Conservation (phyloP, 2,888 invertebrate genomes). For the Drosophila monieri region DNA sequence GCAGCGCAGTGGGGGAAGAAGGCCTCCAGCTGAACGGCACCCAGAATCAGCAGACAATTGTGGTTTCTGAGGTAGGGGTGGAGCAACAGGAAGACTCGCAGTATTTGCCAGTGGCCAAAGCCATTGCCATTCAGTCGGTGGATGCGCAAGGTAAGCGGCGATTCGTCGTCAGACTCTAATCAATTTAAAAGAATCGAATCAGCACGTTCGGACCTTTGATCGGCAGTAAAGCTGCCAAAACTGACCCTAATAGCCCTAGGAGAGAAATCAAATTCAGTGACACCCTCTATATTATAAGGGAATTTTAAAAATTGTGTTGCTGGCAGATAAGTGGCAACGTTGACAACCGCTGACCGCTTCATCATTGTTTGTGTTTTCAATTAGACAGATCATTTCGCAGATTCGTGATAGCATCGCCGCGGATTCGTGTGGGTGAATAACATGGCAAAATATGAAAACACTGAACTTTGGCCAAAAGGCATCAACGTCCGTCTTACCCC, state of each 20-base stretch:
- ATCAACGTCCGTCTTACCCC: background rate
- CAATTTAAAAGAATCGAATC: constrained; percentile 2
- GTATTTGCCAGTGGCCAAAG: constrained; percentile 90
- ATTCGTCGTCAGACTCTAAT: constrained; percentile 15
- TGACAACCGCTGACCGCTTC: constrained; percentile 52
- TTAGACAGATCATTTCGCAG: constrained; percentile 43
- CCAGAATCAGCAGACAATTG: constrained; percentile 87
- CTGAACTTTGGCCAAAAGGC: constrained; percentile 54
- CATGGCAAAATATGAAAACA: constrained; percentile 44
- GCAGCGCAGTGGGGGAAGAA: constrained; percentile 46
- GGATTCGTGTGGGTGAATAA: constrained; percentile 68
- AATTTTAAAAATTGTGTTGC: constrained; percentile 30
- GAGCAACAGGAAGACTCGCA: constrained; percentile 89
- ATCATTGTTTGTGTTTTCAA: constrained; percentile 43
- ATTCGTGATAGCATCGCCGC: constrained; percentile 48
- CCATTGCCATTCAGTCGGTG: constrained; percentile 92
- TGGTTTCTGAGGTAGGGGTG: constrained; percentile 91
- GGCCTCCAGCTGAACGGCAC: constrained; percentile 37
- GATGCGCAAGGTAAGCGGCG: constrained; percentile 86
- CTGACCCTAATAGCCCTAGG: constrained; percentile 42
- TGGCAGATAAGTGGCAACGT: constrained; percentile 56
- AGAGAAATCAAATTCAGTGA: constrained; percentile 40
- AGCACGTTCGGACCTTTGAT: constrained; percentile 58
- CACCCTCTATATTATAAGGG: constrained; percentile 38
- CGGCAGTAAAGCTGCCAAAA: constrained; percentile 28